A percentile compares a stretch with the other conserved stretches of the same genome.
phyloP scores from a whole-genome alignment of 2,113 vertebrate species.

The Hemibagrus wyckioides region DNA sequence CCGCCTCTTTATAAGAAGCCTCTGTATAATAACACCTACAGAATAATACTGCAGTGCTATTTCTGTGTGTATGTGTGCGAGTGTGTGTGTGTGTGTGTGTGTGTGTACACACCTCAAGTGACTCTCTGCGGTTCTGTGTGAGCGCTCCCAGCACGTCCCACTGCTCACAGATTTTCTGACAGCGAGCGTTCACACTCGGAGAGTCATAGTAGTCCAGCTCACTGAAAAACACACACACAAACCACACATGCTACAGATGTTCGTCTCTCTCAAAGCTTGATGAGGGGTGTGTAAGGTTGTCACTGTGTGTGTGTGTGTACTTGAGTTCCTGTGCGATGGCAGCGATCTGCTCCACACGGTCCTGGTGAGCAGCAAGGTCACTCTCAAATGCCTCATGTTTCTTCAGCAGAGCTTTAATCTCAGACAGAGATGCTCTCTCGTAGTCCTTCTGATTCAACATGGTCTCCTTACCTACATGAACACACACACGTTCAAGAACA shows the following conservation, averaged over 20 bases:
- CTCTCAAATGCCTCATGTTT: constrained; percentile 97
- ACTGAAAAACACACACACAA: constrained; percentile 63
- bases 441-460: constrained; percentile 91
- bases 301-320: constrained; percentile 61
- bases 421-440: constrained; percentile 83
- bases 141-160: constrained; percentile 87
- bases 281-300: neutral
- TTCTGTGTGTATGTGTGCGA: too few relatives aligned
- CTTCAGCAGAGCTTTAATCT: constrained; percentile 89
- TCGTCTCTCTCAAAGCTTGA: neutral
- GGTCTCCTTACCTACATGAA: constrained; percentile 84
- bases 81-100: too few relatives aligned
- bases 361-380: constrained; percentile 93
- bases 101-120: constrained; percentile 78
- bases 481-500: neutral
- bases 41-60: neutral
- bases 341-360: constrained; percentile 93
- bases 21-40: neutral
- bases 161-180: constrained; percentile 94
- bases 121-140: constrained; percentile 85
- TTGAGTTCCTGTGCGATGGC: constrained; percentile 96
- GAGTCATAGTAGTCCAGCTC: constrained; percentile 95
- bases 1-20: neutral
- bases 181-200: constrained; percentile 86
- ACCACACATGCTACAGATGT: neutral